Evolutionary conservation across 92 coral and sea anemone genomes (phyloP).

Genomic region (Paramuricea clavata): DNA sequence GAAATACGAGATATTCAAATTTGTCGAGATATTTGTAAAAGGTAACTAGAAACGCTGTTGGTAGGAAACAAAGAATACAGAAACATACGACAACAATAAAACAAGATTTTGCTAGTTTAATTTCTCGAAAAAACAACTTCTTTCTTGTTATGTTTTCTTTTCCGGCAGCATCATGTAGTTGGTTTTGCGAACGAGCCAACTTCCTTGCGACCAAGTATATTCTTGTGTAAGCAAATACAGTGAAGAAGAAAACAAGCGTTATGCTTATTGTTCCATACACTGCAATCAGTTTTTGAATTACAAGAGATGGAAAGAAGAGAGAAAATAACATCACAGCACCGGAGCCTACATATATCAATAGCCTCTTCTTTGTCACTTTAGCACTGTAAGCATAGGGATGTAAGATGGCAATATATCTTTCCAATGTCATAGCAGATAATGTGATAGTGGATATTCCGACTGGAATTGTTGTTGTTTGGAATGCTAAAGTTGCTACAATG

Average conservation of each 20-base stretch:
- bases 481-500: background rate
- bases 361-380: background rate
- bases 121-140: background rate
- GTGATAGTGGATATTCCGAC: background rate
- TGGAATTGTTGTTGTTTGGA: background rate
- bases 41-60: no score
- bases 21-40: no score
- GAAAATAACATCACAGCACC: background rate
- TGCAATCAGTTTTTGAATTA: no score
- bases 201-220: background rate
- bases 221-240: no score
- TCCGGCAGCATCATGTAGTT: background rate
- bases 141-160: background rate
- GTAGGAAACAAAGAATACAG: no score
- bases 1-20: no score
- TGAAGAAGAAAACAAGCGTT: background rate
- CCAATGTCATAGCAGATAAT: no score
- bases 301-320: background rate
- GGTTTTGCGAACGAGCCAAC: background rate
- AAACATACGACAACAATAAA: no score
- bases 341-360: background rate
- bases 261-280: background rate
- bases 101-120: background rate
- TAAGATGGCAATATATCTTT: no score
- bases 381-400: no score